Evolutionary conservation across 2,888 invertebrate genomes (phyloP).

Genomic region (Tiliacea aurago): DNA sequence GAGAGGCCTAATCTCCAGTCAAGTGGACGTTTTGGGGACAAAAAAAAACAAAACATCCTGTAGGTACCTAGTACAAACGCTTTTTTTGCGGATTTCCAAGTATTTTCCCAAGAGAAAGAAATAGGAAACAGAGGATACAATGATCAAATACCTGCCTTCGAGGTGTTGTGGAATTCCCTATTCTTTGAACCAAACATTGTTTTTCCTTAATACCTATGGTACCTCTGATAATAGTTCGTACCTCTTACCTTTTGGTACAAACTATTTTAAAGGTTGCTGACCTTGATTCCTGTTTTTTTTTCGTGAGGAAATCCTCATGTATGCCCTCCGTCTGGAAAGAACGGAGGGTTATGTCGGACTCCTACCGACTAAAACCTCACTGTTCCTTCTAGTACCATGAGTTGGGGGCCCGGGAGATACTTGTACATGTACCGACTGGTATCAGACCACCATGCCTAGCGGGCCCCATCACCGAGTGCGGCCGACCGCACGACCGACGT

Average conservation of each 20-base stretch:
- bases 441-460: too few relatives aligned
- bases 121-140: conserved; percentile 24
- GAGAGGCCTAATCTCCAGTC: background rate
- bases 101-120: conserved; percentile 11
- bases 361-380: too few relatives aligned
- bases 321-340: too few relatives aligned
- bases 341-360: too few relatives aligned
- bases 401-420: too few relatives aligned
- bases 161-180: conserved; percentile 29
- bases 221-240: background rate
- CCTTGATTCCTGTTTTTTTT: background rate
- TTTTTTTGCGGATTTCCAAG: conserved; percentile 5
- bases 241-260: background rate
- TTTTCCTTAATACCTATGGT: conserved; percentile 10
- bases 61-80: background rate
- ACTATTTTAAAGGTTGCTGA: background rate
- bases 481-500: too few relatives aligned
- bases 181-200: conserved; percentile 25
- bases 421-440: too few relatives aligned
- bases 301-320: too few relatives aligned
- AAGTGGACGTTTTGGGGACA: background rate
- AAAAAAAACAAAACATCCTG: background rate
- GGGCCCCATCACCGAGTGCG: too few relatives aligned
- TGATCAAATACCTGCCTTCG: conserved; percentile 49
- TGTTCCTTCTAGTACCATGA: too few relatives aligned